Percentiles rank a stretch among this genome's conserved stretches.
Conservation (phyloP, 1,140 invertebrate genomes). For the Musca domestica region DNA sequence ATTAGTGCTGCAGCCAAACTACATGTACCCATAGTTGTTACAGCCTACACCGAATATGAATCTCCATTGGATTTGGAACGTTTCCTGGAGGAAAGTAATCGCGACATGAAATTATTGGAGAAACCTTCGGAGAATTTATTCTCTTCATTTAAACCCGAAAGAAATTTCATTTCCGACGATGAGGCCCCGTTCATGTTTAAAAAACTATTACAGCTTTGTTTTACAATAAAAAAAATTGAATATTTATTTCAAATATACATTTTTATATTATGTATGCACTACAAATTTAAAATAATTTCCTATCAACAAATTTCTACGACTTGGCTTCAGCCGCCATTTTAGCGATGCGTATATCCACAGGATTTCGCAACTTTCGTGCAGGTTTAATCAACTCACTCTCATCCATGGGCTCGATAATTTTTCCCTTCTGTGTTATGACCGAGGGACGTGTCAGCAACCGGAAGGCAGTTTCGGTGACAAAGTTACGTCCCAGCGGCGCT, state of each 20-base stretch:
- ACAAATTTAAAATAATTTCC: neutral
- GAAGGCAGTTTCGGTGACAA: slow-evolving; percentile 82
- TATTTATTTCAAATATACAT: neutral
- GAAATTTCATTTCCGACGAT: slow-evolving; percentile 72
- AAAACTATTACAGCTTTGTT: slow-evolving; percentile 64
- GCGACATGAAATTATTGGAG: slow-evolving; percentile 55
- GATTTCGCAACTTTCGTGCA: slow-evolving; percentile 36
- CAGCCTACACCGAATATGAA: slow-evolving; percentile 66
- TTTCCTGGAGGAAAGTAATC: slow-evolving; percentile 53
- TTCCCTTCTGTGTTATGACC: slow-evolving; percentile 77
- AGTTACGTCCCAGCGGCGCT: slow-evolving; percentile 84
- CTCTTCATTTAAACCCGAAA: slow-evolving; percentile 66
- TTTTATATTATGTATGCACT: neutral
- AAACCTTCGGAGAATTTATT: slow-evolving; percentile 63
- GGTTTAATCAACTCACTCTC: slow-evolving; percentile 61
- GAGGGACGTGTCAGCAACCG: slow-evolving; percentile 68
- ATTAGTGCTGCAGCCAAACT: slow-evolving; percentile 58
- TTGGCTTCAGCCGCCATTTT: slow-evolving; percentile 14
- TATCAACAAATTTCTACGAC: no score
- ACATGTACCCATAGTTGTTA: slow-evolving; percentile 61
- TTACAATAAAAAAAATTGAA: slow-evolving; percentile 42
- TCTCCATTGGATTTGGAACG: slow-evolving; percentile 61
- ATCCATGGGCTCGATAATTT: slow-evolving; percentile 86
- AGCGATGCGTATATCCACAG: slow-evolving; percentile 44
- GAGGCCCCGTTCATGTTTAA: slow-evolving; percentile 69